Percentiles rank a stretch among this genome's conserved stretches.
These are phyloP conservation scores for Apostichopus japonicus DNA, from an alignment of 35 echinoderm and acorn worm genomes.

Conservation along the genomic window DNA sequence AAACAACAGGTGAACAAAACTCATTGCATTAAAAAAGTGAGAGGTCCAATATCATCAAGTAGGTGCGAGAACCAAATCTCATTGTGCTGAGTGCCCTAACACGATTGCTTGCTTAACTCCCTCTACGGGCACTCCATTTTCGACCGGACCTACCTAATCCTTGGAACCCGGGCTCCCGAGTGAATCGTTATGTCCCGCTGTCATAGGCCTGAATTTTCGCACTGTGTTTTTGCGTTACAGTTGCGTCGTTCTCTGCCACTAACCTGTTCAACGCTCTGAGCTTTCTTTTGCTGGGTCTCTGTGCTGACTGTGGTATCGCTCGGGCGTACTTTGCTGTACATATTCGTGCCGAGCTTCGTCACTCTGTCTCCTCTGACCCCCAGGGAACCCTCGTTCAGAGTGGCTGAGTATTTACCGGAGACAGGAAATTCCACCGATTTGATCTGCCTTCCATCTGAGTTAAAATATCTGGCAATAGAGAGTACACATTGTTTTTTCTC, in stretches of 20 bases:
- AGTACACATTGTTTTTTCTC: neutral
- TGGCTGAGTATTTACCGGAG: slow-evolving; percentile 74
- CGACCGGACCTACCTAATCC: no score
- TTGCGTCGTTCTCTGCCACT: neutral
- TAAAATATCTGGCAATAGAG: slow-evolving; percentile 61
- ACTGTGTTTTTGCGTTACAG: no score
- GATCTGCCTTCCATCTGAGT: slow-evolving; percentile 61
- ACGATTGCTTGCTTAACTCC: no score
- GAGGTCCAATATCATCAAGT: no score
- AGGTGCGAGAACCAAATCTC: no score
- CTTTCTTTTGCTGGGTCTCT: slow-evolving; percentile 27
- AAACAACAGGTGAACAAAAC: no score
- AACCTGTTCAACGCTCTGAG: slow-evolving; percentile 36
- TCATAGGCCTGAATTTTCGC: no score
- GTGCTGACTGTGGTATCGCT: slow-evolving; percentile 77
- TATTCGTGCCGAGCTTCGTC: slow-evolving; percentile 90
- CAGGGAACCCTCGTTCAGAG: slow-evolving; percentile 76
- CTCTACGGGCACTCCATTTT: no score
- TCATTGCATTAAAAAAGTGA: no score
- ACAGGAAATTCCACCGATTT: slow-evolving; percentile 78
- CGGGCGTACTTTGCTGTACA: slow-evolving; percentile 84
- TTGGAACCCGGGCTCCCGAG: no score
- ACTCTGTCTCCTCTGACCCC: slow-evolving; percentile 79
- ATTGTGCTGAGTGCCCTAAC: no score
- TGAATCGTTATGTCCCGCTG: no score